Percentiles rank a stretch among this genome's conserved stretches.
phyloP scores from a whole-genome alignment of 2,113 vertebrate genomes.

The Aythya baeri region DNA sequence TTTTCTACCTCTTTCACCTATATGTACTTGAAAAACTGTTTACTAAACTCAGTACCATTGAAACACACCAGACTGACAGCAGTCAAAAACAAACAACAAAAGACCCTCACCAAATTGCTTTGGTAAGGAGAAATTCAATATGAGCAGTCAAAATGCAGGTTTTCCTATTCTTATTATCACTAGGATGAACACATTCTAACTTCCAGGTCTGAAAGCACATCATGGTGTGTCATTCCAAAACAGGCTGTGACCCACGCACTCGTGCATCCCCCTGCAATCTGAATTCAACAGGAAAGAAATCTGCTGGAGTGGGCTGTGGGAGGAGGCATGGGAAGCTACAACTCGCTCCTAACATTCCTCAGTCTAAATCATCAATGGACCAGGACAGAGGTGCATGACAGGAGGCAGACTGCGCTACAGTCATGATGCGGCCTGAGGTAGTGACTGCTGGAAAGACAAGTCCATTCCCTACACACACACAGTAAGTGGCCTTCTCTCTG shows the following conservation, averaged over 20 bases:
- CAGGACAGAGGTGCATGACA: neutral
- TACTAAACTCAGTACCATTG: constrained; percentile 12
- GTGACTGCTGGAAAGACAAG: constrained; percentile 25
- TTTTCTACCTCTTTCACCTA: constrained; percentile 36
- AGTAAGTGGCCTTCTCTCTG: constrained; percentile 8
- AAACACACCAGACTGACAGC: neutral
- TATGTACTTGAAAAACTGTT: constrained; percentile 40
- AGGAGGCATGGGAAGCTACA: neutral
- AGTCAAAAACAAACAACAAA: neutral
- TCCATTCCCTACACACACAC: neutral
- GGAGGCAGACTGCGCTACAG: neutral
- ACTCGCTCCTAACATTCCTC: neutral
- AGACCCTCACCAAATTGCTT: neutral
- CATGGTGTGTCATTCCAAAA: neutral
- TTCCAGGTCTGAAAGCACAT: neutral
- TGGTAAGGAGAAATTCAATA: neutral
- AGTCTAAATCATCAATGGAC: neutral
- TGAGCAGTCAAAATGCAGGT: neutral
- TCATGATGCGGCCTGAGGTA: constrained; percentile 29
- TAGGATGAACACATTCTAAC: neutral
- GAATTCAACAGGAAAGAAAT: neutral
- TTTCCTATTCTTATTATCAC: neutral
- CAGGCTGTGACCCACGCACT: neutral
- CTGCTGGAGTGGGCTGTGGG: neutral
- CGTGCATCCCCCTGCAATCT: neutral